Base-by-base conservation (phyloP, 2,888 invertebrate species). In the Dryococelus australis region DNA sequence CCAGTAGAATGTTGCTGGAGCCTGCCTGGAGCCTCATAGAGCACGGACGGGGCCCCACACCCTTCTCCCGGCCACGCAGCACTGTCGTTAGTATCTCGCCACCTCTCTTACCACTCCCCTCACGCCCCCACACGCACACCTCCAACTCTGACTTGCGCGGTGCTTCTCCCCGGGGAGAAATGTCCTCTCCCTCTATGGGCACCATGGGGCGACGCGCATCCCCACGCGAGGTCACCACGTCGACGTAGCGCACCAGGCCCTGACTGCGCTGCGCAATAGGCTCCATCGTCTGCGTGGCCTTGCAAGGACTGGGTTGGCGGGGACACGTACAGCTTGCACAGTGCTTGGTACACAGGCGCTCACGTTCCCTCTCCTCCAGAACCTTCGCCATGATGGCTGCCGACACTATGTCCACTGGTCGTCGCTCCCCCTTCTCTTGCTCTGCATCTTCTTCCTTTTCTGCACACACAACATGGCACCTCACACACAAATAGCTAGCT, bases 371-470 rank as follows among this genome's bases (percentile, higher is more conserved):
- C 91, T 98, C 97, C 92, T 98, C 97, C 51, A 98, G 93, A 89
- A 98, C 97, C 93, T 98, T 98, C 4, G 98, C 97, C 96, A 98
- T 97, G 86, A 97, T 96, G 16, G 97, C 96, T 43, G 98, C 97
- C 6, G 98, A 98, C 24, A 96, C 96, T 90, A 96, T 95, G 90
- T 96, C 96, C 86, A 96, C 95, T 89, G 95, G 94, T 86, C 65
- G 20, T 3, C 65, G 65, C 65, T 65, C 65, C n/a, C 93, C 93
- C 87, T 94, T 94, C 28, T 94, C 94, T 86, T 24, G 0, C 65
- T 93, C 92, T 85, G 51, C 51, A 51, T 20, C 13, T 8, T 89
- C 86, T n/a, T 89, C 89, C 86, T 89, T 90, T 28, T 90, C 90
- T 90, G 88, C 65, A n/a, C 24, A 65, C 65, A 51, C 51, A 35